These are phyloP conservation scores for Aricia artaxerxes DNA, from an alignment of 2,888 invertebrate species.

Conservation along the genomic window DNA sequence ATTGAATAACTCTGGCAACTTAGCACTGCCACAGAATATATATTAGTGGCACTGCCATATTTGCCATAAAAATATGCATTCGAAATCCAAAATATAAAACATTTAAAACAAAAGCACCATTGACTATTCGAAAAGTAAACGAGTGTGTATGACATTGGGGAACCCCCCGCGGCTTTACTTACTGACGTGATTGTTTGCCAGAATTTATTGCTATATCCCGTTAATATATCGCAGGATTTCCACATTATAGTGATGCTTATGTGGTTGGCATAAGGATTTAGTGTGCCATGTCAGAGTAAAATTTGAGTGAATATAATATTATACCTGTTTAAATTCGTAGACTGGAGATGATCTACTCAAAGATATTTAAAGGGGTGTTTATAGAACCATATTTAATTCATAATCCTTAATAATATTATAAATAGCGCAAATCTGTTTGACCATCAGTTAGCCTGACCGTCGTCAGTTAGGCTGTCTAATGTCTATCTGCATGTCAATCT, in stretches of 20 bases:
- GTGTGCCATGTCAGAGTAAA: neutral
- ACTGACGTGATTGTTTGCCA: neutral
- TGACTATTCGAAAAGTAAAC: neutral
- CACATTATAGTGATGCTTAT: neutral
- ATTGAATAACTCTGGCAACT: neutral
- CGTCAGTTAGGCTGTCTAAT: too few relatives aligned
- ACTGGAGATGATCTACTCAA: neutral
- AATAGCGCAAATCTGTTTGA: too few relatives aligned
- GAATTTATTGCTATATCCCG: neutral
- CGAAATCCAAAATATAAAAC: neutral
- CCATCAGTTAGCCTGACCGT: too few relatives aligned
- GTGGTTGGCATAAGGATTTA: neutral
- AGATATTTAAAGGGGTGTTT: neutral
- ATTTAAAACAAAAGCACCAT: neutral
- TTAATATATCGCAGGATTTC: too few relatives aligned
- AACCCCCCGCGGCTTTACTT: neutral
- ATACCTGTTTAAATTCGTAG: neutral
- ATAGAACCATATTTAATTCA: too few relatives aligned
- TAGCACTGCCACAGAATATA: neutral
- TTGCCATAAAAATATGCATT: neutral
- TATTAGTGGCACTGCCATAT: neutral
- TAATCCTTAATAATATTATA: too few relatives aligned
- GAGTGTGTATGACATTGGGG: conserved; percentile 3
- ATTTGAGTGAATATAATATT: neutral
- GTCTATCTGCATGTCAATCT: too few relatives aligned